Evolutionary conservation across 1,140 invertebrate species (phyloP).

Genomic region (Zaprionus nigranus): DNA sequence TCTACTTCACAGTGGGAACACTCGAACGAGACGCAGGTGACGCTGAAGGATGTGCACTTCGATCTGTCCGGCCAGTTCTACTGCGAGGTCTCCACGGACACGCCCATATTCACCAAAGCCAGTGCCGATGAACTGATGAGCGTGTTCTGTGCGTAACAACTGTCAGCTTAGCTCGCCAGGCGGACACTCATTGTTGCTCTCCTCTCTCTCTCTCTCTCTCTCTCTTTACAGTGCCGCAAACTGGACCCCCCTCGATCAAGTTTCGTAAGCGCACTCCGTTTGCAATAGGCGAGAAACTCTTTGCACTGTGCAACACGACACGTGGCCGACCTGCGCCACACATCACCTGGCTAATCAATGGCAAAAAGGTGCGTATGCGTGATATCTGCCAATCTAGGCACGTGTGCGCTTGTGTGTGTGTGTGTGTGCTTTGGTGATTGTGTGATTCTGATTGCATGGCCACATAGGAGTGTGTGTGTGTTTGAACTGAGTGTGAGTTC

Average conservation of each 20-base stretch:
- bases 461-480: too few relatives aligned
- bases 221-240: slow-evolving; percentile 87
- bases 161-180: slow-evolving; percentile 23
- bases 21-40: slow-evolving; percentile 90
- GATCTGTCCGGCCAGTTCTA: slow-evolving; percentile 89
- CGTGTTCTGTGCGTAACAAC: slow-evolving; percentile 89
- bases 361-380: slow-evolving; percentile 88
- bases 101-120: slow-evolving; percentile 91
- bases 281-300: slow-evolving; percentile 88
- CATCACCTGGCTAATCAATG: slow-evolving; percentile 93
- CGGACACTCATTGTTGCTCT: slow-evolving; percentile 56
- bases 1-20: slow-evolving; percentile 86
- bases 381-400: slow-evolving; percentile 32
- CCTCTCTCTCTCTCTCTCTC: not conserved
- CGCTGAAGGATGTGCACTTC: slow-evolving; percentile 90
- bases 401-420: not conserved
- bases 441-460: slow-evolving; percentile 4
- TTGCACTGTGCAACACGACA: slow-evolving; percentile 91
- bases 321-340: slow-evolving; percentile 90
- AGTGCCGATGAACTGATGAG: slow-evolving; percentile 89
- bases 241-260: slow-evolving; percentile 89
- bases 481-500: not conserved
- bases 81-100: slow-evolving; percentile 90
- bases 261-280: slow-evolving; percentile 88
- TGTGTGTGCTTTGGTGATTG: not conserved